Evolutionary conservation across 1,140 invertebrate genomes (phyloP).

Genomic region (Scaptomyza graminum): DNA sequence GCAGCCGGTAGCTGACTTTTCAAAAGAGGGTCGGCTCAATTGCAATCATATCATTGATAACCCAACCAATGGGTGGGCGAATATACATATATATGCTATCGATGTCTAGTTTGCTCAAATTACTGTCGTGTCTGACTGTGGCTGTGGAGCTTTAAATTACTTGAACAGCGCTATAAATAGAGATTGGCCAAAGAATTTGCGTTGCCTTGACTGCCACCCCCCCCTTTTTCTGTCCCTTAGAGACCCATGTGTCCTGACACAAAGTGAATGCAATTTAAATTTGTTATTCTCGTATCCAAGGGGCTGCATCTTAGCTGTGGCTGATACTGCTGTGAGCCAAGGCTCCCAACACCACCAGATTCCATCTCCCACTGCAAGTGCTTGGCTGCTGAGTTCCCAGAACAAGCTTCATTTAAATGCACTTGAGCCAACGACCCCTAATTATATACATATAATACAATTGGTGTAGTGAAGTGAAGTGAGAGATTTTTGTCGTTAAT

Average conservation of each 20-base stretch:
- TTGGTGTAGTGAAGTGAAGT: conserved; percentile 17
- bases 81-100: neutral
- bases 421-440: conserved; percentile 2
- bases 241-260: neutral
- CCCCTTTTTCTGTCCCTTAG: too few species aligned
- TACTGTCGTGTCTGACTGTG: conserved; percentile 12
- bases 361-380: neutral
- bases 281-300: conserved; percentile 36
- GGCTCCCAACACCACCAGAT: conserved; percentile 3
- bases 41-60: conserved; percentile 28
- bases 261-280: conserved; percentile 57
- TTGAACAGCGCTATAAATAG: conserved; percentile 33
- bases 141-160: conserved; percentile 35
- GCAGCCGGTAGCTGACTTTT: conserved; percentile 14
- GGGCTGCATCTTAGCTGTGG: conserved; percentile 12
- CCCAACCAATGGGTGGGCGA: neutral
- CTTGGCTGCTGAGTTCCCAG: conserved; percentile 1
- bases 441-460: neutral
- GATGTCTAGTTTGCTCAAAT: conserved; percentile 45
- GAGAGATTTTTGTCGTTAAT: neutral
- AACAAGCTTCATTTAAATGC: conserved; percentile 14
- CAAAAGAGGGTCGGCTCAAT: conserved; percentile 5
- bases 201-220: neutral
- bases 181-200: conserved; percentile 10
- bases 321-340: too few species aligned